A percentile compares a stretch with the other conserved stretches of the same genome.
Conservation (phyloP, 2,113 vertebrate species). For the Oncorhynchus gorbuscha region DNA sequence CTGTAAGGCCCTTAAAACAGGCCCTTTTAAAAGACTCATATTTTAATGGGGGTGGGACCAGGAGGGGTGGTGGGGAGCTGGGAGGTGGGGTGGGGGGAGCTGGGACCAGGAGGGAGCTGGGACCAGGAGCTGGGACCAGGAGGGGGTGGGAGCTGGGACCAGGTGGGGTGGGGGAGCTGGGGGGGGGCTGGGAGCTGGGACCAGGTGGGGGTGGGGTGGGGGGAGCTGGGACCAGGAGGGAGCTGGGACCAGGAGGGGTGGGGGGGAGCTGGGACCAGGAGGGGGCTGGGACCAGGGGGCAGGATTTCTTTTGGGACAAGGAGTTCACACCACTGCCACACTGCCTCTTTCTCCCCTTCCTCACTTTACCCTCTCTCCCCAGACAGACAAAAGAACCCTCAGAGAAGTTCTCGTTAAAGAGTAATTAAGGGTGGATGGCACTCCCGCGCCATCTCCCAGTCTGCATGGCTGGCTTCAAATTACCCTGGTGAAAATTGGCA, state of each 20-base stretch:
- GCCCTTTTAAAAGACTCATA: too few relatives aligned
- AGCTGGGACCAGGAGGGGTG: too few relatives aligned
- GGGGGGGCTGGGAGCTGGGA: too few relatives aligned
- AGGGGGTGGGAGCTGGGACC: background rate
- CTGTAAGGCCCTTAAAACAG: too few relatives aligned
- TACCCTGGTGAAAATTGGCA: constrained; percentile 45
- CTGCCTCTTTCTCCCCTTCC: background rate
- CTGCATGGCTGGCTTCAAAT: constrained; percentile 41
- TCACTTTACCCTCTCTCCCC: background rate
- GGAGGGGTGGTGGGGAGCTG: background rate
- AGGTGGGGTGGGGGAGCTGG: background rate
- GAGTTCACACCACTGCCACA: background rate
- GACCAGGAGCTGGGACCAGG: background rate
- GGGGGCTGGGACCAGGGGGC: background rate
- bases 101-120: background rate
- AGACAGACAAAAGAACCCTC: constrained; percentile 19
- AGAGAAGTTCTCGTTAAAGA: constrained; percentile 50
- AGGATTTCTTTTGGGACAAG: constrained; percentile 15
- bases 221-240: background rate
- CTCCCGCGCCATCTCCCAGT: constrained; percentile 20
- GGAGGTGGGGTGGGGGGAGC: background rate
- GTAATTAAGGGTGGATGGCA: constrained; percentile 46
- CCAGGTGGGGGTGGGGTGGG: too few relatives aligned
- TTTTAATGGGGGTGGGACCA: background rate
- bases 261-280: background rate